Base-by-base conservation (phyloP, 2,888 invertebrate genomes). In the Cataglyphis cursor region DNA sequence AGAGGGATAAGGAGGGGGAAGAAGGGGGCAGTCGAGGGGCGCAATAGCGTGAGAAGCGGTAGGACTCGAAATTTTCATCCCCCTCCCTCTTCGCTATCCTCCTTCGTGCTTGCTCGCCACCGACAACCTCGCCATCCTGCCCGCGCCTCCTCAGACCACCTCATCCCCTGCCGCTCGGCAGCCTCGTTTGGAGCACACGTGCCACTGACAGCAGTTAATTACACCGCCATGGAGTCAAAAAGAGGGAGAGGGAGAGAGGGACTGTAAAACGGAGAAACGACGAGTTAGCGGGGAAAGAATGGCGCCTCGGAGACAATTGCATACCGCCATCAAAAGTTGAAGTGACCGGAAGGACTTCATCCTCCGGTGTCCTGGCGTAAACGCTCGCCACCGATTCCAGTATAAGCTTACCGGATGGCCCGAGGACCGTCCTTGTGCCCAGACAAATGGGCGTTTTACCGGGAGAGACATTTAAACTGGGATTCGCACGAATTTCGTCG, bases 201-300 rank as follows among this genome's bases (percentile, higher is more conserved):
- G 92, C 88, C 82, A 85, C 90, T 92, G 92, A 92, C 91, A 90
- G 92, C 90, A 90, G 91, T 92, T 91, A 92, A 92, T 91, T 92
- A 90, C 89, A 86, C 82, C 86, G 57, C 72, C 82, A 57, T 75
- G 68, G 66, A 90, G 86, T 90, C 88, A 87, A 88, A 88, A 82
- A 65, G 70, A 35, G 80, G 38, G 51, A 10, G 41, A 54, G 70
- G 73, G 81, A 57, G 70, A 83, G 41, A 41, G 72, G 54, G 38
- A 12, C 12, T 24, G 31, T 68, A 38, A 78, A 83, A 51, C 21
- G 66, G 74, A 54, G 38, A 51, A 41, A 62, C 54, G 57, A 44
- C 21, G 57, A 38, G 78, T 31, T 59, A 48, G 41, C 64, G 73
- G 72, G 81, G 35, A 48, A 81, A 80, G 64, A 76, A 64, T 80